Conservation (phyloP, 2,888 invertebrate genomes). For the Norana najaformis region DNA sequence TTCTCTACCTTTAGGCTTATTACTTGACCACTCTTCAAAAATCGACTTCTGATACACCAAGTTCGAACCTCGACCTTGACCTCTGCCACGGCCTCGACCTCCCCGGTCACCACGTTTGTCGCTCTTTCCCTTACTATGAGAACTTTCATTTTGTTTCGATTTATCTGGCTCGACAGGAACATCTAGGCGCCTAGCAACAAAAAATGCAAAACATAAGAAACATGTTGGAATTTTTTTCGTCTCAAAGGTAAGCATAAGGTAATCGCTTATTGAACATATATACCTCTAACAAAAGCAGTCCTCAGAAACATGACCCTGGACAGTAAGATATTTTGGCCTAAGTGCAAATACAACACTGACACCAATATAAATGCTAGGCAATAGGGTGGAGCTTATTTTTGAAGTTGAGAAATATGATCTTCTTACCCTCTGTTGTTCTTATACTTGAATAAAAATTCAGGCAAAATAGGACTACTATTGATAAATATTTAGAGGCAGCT, state of each 20-base stretch:
- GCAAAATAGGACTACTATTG: too few relatives aligned
- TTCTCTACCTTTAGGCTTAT: not conserved
- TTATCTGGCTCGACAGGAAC: not conserved
- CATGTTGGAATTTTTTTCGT: not conserved
- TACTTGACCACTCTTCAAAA: slow-evolving; percentile 16
- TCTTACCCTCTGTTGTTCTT: too few relatives aligned
- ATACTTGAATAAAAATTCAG: too few relatives aligned
- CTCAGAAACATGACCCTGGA: too few relatives aligned
- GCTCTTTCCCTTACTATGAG: not conserved
- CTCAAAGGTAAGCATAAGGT: too few relatives aligned
- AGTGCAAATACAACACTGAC: not conserved
- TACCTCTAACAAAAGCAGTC: too few relatives aligned
- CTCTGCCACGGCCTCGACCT: not conserved
- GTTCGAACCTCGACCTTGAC: slow-evolving; percentile 16
- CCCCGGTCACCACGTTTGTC: not conserved
- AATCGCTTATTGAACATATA: too few relatives aligned
- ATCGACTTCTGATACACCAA: slow-evolving; percentile 18
- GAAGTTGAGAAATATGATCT: too few relatives aligned
- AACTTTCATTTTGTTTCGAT: not conserved
- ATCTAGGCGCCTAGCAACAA: not conserved
- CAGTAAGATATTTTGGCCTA: too few relatives aligned
- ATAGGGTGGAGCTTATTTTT: too few relatives aligned
- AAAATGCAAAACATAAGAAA: not conserved
- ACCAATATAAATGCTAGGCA: not conserved
- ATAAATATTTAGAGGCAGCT: too few relatives aligned